Base-by-base conservation (phyloP, 2,888 invertebrate genomes). In the Dendrolimus pini region DNA sequence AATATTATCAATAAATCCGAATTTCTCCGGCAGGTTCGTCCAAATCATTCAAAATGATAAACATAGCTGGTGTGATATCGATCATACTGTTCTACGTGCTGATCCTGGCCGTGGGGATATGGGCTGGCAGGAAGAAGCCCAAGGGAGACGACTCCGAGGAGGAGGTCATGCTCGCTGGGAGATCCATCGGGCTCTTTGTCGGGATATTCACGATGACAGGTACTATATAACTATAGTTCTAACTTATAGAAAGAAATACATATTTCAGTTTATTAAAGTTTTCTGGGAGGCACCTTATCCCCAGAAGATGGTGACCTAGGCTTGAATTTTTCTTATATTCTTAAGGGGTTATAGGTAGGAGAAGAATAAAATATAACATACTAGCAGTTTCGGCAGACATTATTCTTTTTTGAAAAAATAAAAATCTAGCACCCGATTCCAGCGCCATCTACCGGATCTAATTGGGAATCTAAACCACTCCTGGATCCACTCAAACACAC, bases 181-280 rank as follows among this genome's bases (percentile, higher is more conserved):
- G 99, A 61, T 99, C 98, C 79, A 99, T 99, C 76, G 97, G 99
- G 7, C 92, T 99, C 57, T 96, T 99, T 79, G 99, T 99, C 60
- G 99, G 99, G 55, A 97, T 99, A 72, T 99, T 99, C 79, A 99
- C 99, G 42, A 99, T 99, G 99, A 99, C 99, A 79, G 97, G 97
- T 97, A 80, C 83, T 80, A 41, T 2, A 30, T 7, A 13, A 30
- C 9, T 18, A 3, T 9, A 52, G 6, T 47, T 30, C 6, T 30
- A 18, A 18, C 18, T 18, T 3, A 18, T 18, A 18, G 18, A 18
- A 1, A 18, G 18, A 18, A 18, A 1, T 18, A 3, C 18, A 18
- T 18, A 18, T 14, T 54, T 54, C 56, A 13, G 41, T 58, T 42
- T 55, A 57, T 62, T 60, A 64, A 58, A 55, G 54, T 63, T 61